Evolutionary conservation across 2,797 vertebrate genomes (phyloP).

Genomic region (Chloroceryle amazona): DNA sequence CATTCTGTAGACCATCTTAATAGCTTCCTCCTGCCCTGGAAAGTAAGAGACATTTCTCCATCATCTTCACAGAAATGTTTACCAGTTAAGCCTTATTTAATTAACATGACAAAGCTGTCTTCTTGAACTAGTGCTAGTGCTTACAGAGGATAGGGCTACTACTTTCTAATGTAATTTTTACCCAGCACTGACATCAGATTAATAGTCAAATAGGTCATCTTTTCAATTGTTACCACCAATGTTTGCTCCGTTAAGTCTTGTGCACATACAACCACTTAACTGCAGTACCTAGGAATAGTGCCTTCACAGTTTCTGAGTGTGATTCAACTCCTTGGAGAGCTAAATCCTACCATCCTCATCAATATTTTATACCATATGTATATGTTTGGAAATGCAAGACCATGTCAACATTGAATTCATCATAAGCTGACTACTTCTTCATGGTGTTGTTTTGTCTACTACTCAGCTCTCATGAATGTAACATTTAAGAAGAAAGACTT

Average conservation of each 20-base stretch:
- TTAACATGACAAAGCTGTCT: background rate
- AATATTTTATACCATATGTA: background rate
- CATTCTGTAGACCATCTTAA: background rate
- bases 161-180: background rate
- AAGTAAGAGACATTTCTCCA: background rate
- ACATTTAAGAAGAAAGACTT: background rate
- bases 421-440: background rate
- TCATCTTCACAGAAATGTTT: background rate
- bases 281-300: background rate
- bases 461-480: rapidly evolving
- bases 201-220: background rate
- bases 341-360: background rate
- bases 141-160: background rate
- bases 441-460: background rate
- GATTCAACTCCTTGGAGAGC: background rate
- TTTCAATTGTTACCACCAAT: background rate
- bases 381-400: background rate
- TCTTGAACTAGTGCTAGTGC: background rate
- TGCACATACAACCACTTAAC: background rate
- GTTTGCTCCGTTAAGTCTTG: background rate
- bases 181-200: background rate
- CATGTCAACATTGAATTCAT: background rate
- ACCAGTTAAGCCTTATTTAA: background rate
- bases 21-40: background rate
- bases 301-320: background rate